Base-by-base conservation (phyloP, 2,113 vertebrate species). In the Panurus biarmicus region DNA sequence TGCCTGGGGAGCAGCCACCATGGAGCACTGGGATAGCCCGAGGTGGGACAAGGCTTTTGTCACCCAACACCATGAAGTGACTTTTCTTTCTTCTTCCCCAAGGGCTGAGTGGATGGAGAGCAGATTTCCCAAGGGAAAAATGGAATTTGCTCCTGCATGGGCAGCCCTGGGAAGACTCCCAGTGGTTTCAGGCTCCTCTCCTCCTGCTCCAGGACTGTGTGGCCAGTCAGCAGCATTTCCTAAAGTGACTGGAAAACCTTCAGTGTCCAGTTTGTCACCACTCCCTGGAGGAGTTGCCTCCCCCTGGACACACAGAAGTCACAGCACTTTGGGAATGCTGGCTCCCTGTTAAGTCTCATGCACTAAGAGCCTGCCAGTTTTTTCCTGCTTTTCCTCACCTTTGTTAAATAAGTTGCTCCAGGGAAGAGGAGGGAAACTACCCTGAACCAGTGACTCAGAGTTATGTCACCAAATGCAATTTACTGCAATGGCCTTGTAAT, bases 1-100 rank as follows among this genome's bases (percentile, higher is more conserved):
- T 66, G 45, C 1, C 1, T 7, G 45, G 7, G 15, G 58, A 79
- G 54, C n/a, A 78, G n/a, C 33, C 1, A 0, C 13, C 15, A 1
- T 2, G 40, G 42, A 25, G 69, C 75, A 51, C 5, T 0, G 1
- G 90, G 4, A 42, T 3, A 13, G 1, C 47, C 7, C 0, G 3
- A n/a, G n/a, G 1, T 51, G 86, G 54, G 33, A 56, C 0, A 1
- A 24, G 24, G n/a, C 18, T 72, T 93, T 33, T 28, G 25, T 10
- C 42, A 31, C 44, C 58, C 77, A 12, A 1, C n/a, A 5, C 23
- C 62, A 2, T 0, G 0, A 17, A 53, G 35, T 17, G 84, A 83
- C 77, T 87, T 60, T 45, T 51, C 24, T 45, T 53, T 50, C 58
- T 75, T 50, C 50, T 73, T 40, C 58, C 54, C 26, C 24, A 21